Evolutionary conservation across 2,797 vertebrate genomes (phyloP).

Genomic region (Arrhamphus sclerolepis): DNA sequence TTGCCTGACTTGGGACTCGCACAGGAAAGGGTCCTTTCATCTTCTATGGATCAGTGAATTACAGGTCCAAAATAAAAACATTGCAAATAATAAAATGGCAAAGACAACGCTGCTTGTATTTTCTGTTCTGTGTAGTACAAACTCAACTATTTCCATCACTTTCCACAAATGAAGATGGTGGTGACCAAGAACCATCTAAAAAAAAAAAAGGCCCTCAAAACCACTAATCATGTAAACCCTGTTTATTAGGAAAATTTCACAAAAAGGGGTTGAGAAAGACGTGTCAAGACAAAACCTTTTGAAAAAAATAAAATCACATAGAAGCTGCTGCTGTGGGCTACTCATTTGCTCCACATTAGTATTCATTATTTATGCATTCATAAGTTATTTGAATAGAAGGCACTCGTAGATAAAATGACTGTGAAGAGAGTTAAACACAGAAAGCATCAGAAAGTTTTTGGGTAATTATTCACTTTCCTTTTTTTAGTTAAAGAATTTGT

Average conservation of each 20-base stretch:
- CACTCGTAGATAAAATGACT: not conserved
- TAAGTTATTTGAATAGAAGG: not conserved
- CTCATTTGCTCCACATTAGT: not conserved
- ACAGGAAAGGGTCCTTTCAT: too few relatives aligned
- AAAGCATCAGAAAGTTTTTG: not conserved
- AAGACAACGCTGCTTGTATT: not conserved
- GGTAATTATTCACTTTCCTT: not conserved
- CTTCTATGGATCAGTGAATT: not conserved
- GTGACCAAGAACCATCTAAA: too few relatives aligned
- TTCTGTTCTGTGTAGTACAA: not conserved
- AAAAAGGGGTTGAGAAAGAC: too few relatives aligned
- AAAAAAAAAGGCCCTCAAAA: too few relatives aligned
- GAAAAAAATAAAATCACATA: too few relatives aligned
- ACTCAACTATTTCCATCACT: not conserved
- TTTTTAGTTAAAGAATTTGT: too few relatives aligned
- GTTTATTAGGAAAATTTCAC: too few relatives aligned
- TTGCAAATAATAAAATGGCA: not conserved
- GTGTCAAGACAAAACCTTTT: too few relatives aligned
- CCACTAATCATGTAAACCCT: too few relatives aligned
- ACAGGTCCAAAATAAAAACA: constrained; percentile 19
- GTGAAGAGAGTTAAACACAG: not conserved
- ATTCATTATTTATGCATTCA: not conserved
- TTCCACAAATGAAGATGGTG: too few relatives aligned
- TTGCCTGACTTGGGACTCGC: constrained; percentile 5
- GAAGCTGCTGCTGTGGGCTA: too few relatives aligned